Evolutionary conservation across 2,797 vertebrate species (phyloP).

Genomic region (Chelidonichthys spinosus): DNA sequence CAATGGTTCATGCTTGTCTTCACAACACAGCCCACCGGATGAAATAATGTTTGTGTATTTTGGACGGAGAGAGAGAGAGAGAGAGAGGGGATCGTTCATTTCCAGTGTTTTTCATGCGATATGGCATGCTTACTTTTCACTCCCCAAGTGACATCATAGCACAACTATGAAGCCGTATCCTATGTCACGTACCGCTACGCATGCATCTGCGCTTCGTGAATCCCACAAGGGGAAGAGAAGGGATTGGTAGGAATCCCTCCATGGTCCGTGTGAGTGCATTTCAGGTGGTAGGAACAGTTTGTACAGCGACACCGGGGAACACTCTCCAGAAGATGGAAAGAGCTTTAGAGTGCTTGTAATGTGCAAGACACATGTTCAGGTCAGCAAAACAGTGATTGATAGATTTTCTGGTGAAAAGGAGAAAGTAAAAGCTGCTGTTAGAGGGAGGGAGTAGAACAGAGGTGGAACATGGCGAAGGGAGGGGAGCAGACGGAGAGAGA

Average conservation of each 20-base stretch:
- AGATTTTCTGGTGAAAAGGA: neutral
- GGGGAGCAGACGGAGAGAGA: conserved; percentile 28
- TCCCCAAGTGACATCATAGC: conserved; percentile 45
- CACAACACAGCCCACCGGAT: conserved; percentile 1
- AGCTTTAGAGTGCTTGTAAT: conserved; percentile 43
- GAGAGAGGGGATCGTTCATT: conserved; percentile 6
- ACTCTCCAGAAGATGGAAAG: conserved; percentile 33
- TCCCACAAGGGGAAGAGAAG: conserved; percentile 30
- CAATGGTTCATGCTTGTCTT: neutral
- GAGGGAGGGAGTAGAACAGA: conserved; percentile 15
- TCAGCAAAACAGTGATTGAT: conserved; percentile 35
- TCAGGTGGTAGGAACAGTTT: conserved; percentile 48
- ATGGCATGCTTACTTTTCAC: conserved; percentile 25
- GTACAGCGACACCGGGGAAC: conserved; percentile 36
- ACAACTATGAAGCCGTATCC: conserved; percentile 35
- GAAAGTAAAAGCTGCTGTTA: conserved; percentile 18
- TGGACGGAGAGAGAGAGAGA: neutral
- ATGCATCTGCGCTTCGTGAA: conserved; percentile 17
- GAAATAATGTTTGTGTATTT: conserved; percentile 25
- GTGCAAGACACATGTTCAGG: conserved; percentile 53
- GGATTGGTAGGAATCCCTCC: neutral
- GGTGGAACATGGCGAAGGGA: conserved; percentile 20
- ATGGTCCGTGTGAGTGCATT: conserved; percentile 28
- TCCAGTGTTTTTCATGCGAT: conserved; percentile 17
- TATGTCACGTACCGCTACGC: conserved; percentile 18